These are phyloP conservation scores for Bathynomus jamesi DNA, from an alignment of 1,140 invertebrate species.

Conservation along the genomic window DNA sequence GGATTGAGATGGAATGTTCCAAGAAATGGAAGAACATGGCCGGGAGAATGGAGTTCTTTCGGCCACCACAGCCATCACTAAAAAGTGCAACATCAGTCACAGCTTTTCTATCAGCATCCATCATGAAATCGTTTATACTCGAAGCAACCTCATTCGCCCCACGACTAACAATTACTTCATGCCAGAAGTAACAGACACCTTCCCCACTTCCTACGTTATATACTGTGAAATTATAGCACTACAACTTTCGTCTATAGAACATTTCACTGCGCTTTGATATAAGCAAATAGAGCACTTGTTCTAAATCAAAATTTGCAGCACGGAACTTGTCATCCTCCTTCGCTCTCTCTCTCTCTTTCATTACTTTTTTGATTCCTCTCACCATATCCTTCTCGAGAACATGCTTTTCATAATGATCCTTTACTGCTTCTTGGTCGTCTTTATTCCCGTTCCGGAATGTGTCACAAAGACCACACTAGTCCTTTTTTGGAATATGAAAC, in stretches of 20 bases:
- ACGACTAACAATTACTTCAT: slow-evolving; percentile 10
- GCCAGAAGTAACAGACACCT: slow-evolving; percentile 15
- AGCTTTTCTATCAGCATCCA: too few species aligned
- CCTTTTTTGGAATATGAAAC: slow-evolving; percentile 12
- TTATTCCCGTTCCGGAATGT: slow-evolving; percentile 8
- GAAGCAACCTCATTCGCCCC: slow-evolving; percentile 7
- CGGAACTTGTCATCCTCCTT: slow-evolving; percentile 10
- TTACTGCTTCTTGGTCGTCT: slow-evolving; percentile 7
- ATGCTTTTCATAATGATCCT: slow-evolving; percentile 5
- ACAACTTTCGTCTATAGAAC: slow-evolving; percentile 13
- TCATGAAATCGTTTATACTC: not conserved
- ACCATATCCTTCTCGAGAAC: not conserved
- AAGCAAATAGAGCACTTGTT: too few species aligned
- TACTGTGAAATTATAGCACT: slow-evolving; percentile 9
- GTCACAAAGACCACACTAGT: slow-evolving; percentile 4
- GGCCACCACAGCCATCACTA: slow-evolving; percentile 9
- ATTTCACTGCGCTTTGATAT: slow-evolving; percentile 10
- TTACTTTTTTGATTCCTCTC: not conserved
- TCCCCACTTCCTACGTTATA: slow-evolving; percentile 11
- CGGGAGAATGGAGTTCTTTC: slow-evolving; percentile 9
- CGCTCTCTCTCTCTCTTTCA: too few species aligned
- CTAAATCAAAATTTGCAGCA: slow-evolving; percentile 10
- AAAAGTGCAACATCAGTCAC: too few species aligned
- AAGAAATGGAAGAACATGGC: slow-evolving; percentile 10
- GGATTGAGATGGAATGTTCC: not conserved